Conservation (phyloP, 2,797 vertebrate genomes). For the Etheostoma nigrum region DNA sequence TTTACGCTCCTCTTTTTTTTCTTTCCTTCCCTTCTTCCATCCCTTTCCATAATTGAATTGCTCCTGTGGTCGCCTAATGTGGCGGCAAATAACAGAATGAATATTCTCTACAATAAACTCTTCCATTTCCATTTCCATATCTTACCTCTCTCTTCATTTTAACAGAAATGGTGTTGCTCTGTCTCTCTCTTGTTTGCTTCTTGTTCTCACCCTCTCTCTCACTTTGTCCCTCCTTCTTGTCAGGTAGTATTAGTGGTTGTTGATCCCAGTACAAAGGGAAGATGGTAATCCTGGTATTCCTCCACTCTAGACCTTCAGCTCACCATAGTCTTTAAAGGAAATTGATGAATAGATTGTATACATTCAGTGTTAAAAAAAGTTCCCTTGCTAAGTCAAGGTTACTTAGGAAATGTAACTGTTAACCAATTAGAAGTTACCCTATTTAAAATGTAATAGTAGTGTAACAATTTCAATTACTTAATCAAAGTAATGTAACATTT, state of each 20-base stretch:
- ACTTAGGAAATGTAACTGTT: not conserved
- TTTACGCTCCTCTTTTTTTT: not conserved
- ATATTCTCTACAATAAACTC: slow-evolving; percentile 63
- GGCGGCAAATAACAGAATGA: slow-evolving; percentile 65
- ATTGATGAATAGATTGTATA: not conserved
- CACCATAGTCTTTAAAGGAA: slow-evolving; percentile 22
- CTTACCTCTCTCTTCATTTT: slow-evolving; percentile 33
- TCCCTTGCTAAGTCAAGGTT: not conserved
- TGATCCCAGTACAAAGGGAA: slow-evolving; percentile 58
- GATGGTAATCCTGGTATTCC: slow-evolving; percentile 31
- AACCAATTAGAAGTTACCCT: too few species aligned
- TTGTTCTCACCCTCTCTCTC: slow-evolving; percentile 18
- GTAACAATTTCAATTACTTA: too few species aligned
- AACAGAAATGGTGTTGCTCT: slow-evolving; percentile 18
- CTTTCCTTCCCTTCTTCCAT: slow-evolving; percentile 6
- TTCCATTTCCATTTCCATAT: slow-evolving; percentile 46
- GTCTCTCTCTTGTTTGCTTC: slow-evolving; percentile 22
- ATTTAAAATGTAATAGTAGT: too few species aligned
- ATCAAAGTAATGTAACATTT: too few species aligned
- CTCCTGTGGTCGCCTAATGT: slow-evolving; percentile 71
- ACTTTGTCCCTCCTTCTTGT: slow-evolving; percentile 21
- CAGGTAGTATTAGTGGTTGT: slow-evolving; percentile 32
- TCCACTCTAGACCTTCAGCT: slow-evolving; percentile 26
- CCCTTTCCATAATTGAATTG: slow-evolving; percentile 69
- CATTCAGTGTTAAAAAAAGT: not conserved